These are phyloP conservation scores for Beaufortia kweichowensis DNA, from an alignment of 2,113 vertebrate species.

Conservation along the genomic window DNA sequence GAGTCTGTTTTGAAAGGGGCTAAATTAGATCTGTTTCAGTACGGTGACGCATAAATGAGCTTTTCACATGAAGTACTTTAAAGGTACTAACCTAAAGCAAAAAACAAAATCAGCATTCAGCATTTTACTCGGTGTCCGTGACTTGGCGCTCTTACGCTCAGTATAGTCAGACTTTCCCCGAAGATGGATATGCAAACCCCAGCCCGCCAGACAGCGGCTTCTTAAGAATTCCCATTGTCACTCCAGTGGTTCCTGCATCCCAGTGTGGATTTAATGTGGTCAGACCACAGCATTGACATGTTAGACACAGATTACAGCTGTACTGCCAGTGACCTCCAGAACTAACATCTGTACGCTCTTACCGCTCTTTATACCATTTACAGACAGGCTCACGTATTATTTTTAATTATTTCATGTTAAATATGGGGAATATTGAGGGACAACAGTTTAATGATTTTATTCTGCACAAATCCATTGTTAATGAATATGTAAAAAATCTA, in stretches of 20 bases:
- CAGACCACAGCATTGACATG: constrained; percentile 46
- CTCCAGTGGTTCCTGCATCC: constrained; percentile 49
- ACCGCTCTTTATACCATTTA: too few species aligned
- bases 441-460: too few species aligned
- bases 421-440: too few species aligned
- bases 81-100: neutral
- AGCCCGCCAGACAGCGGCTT: constrained; percentile 46
- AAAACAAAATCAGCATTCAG: constrained; percentile 35
- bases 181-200: constrained; percentile 41
- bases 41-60: neutral
- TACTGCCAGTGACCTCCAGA: constrained; percentile 39
- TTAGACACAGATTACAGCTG: constrained; percentile 1
- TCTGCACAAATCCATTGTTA: too few species aligned
- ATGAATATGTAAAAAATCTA: too few species aligned
- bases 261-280: constrained; percentile 28
- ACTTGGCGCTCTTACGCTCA: constrained; percentile 2
- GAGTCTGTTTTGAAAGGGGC: neutral
- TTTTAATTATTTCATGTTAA: too few species aligned
- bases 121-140: constrained; percentile 33
- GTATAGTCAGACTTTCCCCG: constrained; percentile 39
- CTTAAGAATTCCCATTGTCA: constrained; percentile 47
- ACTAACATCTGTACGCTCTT: constrained; percentile 48
- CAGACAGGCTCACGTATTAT: too few species aligned
- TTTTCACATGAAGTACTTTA: neutral
- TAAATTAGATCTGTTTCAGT: neutral